Percentiles rank a stretch among this genome's conserved stretches.
These are phyloP conservation scores for Nomada fabriciana DNA, from an alignment of 2,888 invertebrate genomes.

Conservation along the genomic window DNA sequence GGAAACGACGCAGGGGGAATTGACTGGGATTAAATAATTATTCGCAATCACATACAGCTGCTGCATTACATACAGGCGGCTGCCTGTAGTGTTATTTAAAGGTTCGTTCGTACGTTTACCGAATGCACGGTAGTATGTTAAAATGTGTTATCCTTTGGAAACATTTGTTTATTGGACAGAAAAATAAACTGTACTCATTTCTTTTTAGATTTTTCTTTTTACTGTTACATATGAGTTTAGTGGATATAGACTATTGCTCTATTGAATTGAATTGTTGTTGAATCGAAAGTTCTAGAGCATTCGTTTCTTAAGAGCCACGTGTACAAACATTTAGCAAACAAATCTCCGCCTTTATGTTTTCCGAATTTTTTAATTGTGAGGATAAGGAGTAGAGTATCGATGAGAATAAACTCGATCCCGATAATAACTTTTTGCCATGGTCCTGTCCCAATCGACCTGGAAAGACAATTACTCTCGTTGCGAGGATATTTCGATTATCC, in stretches of 20 bases:
- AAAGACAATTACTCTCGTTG: slow-evolving; percentile 2
- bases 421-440: no score
- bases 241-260: not conserved
- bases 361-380: no score
- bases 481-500: slow-evolving; percentile 3
- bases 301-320: no score
- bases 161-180: not conserved
- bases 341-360: no score
- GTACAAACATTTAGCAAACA: no score
- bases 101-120: slow-evolving; percentile 44
- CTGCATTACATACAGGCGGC: slow-evolving; percentile 70
- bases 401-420: no score
- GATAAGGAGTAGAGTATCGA: no score
- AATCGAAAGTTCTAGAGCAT: no score
- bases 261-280: not conserved
- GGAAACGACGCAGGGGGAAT: slow-evolving; percentile 48
- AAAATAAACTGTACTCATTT: not conserved
- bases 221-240: no score
- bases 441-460: not conserved
- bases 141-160: not conserved
- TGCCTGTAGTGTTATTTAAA: slow-evolving; percentile 57
- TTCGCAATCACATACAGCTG: slow-evolving; percentile 79
- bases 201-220: not conserved
- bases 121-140: not conserved
- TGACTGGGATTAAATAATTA: slow-evolving; percentile 79